Percentiles rank a stretch among this genome's conserved stretches.
Evolutionary conservation across 2,888 invertebrate genomes (phyloP).

Genomic region (Drosophila buzzatii): DNA sequence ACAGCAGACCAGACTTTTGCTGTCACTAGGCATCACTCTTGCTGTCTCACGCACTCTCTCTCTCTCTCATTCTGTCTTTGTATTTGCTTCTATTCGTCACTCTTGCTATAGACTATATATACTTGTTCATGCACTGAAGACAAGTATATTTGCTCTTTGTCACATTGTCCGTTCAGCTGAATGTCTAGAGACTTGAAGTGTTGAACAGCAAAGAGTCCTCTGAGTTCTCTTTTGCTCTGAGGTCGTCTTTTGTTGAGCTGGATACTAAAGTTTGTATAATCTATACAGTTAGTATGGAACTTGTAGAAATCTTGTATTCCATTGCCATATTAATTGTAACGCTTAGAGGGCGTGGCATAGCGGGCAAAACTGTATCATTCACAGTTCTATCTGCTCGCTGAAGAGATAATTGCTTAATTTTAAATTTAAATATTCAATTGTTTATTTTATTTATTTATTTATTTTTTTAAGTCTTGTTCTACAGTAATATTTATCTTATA

Average conservation of each 20-base stretch:
- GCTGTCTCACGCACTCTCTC: background rate
- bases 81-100: conserved; percentile 1
- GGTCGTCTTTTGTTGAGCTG: background rate
- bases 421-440: too few relatives aligned
- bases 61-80: conserved; percentile 5
- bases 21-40: background rate
- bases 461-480: too few relatives aligned
- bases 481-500: too few relatives aligned
- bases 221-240: background rate
- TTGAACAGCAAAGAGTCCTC: too few relatives aligned
- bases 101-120: background rate
- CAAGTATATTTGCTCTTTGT: background rate
- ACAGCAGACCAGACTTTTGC: conserved; percentile 20
- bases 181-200: background rate
- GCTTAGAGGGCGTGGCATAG: too few relatives aligned
- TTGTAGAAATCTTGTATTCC: background rate
- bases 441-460: too few relatives aligned
- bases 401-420: too few relatives aligned
- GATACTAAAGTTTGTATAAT: too few relatives aligned
- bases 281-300: too few relatives aligned
- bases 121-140: background rate
- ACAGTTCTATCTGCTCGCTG: too few relatives aligned
- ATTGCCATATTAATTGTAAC: background rate
- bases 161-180: background rate
- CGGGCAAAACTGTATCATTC: too few relatives aligned